A percentile compares a stretch with the other conserved stretches of the same genome.
phyloP scores from a whole-genome alignment of 2,113 vertebrate species.

The Ovibos moschatus region DNA sequence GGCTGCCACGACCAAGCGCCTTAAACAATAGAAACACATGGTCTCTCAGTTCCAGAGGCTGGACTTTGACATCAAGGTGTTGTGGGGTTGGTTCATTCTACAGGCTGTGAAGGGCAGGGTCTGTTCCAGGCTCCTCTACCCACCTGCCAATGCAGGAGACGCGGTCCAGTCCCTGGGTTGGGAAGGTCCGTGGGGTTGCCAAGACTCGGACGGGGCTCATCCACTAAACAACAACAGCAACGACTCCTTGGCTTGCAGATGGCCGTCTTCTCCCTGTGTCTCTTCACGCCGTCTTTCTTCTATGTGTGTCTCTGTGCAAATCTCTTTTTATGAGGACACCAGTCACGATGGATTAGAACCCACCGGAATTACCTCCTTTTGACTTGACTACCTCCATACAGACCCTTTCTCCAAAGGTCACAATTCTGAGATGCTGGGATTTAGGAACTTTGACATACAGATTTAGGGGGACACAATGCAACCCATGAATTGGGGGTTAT shows the following conservation, averaged over 20 bases:
- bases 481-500: neutral
- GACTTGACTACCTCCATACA: neutral
- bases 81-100: neutral
- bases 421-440: neutral
- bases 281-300: neutral
- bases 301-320: neutral
- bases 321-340: neutral
- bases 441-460: neutral
- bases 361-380: neutral
- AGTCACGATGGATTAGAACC: neutral
- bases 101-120: neutral
- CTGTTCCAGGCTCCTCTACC: neutral
- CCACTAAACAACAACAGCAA: neutral
- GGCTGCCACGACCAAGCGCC: accelerated
- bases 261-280: neutral
- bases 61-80: neutral
- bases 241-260: neutral
- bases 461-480: neutral
- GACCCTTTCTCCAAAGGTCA: neutral
- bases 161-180: accelerated
- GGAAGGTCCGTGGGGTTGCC: neutral
- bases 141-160: neutral
- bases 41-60: neutral
- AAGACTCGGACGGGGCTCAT: neutral
- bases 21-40: neutral